Base-by-base conservation (phyloP, 92 coral and sea anemone species). In the Siderastrea radians region DNA sequence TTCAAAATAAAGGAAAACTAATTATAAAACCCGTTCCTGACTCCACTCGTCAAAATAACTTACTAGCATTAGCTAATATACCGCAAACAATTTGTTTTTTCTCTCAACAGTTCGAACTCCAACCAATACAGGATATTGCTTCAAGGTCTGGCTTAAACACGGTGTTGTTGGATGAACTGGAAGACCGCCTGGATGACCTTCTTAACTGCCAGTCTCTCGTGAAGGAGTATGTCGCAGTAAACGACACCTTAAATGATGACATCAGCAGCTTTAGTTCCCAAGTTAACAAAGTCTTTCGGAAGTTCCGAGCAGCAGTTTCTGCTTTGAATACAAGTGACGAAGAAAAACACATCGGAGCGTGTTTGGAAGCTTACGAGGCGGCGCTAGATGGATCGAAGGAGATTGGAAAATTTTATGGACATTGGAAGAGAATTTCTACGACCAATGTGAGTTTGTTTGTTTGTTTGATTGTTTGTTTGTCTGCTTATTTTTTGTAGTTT, bases 131-230 rank as follows among this genome's bases (percentile, higher is more conserved):
- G 79, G 65, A 55, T 16, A 75, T 54, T 75, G 59, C 59, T 54
- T 19, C 79, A 54, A 75, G 38, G 2, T 13, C 65, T 26, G 11
- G 15, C 17, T 58, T 11, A 7, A 52, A 75, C 65, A 52, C 50
- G 79, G 6, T 52, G 19, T 6, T 44, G 1, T 52, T 55, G 38
- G 79, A 75, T 19, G 65, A 75, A 5, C 44, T 75, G 11, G 79
- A 26, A 38, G 38, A 38, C 65, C 65, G 64, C 50, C 59, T 75
- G 44, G 79, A 75, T 54, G 79, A 75, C 17, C 79, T 75, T 53
- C 79, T 58, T 7, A 75, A 14, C 65, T 14, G 64, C 46, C 63
- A 17, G 49, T 38, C 64, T 1, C 58, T 54, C 46, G 79, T 59
- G 11, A 55, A 75, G 50, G 58, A 8, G 8, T 75, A 75, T 53